Percentiles rank a stretch among this genome's conserved stretches.
phyloP scores from a whole-genome alignment of 1,140 invertebrate species.

The Apolygus lucorum region DNA sequence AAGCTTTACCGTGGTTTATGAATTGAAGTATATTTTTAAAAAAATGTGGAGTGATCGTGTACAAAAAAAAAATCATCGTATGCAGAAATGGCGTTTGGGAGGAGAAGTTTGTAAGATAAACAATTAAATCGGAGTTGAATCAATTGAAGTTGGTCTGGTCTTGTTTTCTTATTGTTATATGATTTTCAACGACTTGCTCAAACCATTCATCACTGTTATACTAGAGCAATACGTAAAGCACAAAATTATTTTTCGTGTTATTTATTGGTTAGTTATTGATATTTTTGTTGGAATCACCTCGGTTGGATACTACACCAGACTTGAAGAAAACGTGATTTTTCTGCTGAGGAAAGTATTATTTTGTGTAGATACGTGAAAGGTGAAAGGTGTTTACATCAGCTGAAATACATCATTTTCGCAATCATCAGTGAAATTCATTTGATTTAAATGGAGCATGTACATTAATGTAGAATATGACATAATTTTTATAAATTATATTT shows the following conservation, averaged over 20 bases:
- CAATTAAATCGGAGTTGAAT: too few relatives aligned
- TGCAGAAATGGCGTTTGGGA: too few relatives aligned
- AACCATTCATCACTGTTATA: conserved; percentile 3
- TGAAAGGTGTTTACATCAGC: neutral
- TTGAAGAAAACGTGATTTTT: neutral
- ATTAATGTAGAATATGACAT: neutral
- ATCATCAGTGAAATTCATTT: neutral
- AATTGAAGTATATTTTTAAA: too few relatives aligned
- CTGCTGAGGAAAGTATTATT: neutral
- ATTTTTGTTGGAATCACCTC: neutral
- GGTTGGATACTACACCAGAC: neutral
- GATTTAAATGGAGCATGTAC: neutral
- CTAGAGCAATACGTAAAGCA: neutral
- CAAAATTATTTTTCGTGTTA: neutral
- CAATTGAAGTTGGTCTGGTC: neutral
- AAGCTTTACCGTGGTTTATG: neutral
- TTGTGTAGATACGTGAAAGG: neutral
- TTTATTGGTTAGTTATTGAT: too few relatives aligned
- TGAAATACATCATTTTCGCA: neutral
- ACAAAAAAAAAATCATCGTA: too few relatives aligned
- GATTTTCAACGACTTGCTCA: conserved; percentile 4
- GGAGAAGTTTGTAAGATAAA: too few relatives aligned
- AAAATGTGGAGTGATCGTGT: too few relatives aligned
- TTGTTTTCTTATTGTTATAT: neutral
- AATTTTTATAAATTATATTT: conserved; percentile 8